Conservation (phyloP, 2,113 vertebrate genomes). For the Dipodomys spectabilis region DNA sequence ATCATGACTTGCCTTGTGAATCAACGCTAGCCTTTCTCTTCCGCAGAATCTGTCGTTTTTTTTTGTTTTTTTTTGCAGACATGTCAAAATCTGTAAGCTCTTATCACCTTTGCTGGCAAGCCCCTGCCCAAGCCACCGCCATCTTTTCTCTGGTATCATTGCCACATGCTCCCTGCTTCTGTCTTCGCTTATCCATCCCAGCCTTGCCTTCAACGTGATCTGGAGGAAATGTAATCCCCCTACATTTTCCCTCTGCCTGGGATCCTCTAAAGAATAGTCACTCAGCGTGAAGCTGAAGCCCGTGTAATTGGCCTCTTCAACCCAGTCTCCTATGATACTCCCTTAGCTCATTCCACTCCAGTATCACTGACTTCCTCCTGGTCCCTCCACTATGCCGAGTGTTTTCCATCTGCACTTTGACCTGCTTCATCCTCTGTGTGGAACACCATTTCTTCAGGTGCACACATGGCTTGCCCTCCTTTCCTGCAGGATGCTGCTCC, state of each 20-base stretch:
- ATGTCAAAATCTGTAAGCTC: not conserved
- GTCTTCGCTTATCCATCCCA: not conserved
- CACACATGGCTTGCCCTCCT: fast-evolving
- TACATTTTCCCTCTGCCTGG: not conserved
- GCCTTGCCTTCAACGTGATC: not conserved
- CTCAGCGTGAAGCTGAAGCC: not conserved
- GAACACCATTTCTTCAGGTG: not conserved
- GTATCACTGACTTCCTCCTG: not conserved
- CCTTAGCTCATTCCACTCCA: not conserved
- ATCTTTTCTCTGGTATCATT: not conserved
- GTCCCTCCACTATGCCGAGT: not conserved
- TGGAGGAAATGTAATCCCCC: not conserved
- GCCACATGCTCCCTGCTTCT: not conserved
- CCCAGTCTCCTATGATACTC: not conserved
- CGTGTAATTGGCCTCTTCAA: fast-evolving
- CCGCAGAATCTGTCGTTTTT: not conserved
- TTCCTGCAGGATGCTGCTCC: not conserved
- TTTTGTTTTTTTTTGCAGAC: not conserved
- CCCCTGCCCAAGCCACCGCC: not conserved
- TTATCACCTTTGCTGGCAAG: not conserved
- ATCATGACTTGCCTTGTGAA: not conserved
- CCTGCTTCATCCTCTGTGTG: not conserved
- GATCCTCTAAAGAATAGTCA: not conserved
- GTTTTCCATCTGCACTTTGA: not conserved
- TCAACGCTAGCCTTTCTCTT: not conserved